Percentiles rank a stretch among this genome's conserved stretches.
Evolutionary conservation across 2,113 vertebrate species (phyloP).

Genomic region (Pheucticus melanocephalus): DNA sequence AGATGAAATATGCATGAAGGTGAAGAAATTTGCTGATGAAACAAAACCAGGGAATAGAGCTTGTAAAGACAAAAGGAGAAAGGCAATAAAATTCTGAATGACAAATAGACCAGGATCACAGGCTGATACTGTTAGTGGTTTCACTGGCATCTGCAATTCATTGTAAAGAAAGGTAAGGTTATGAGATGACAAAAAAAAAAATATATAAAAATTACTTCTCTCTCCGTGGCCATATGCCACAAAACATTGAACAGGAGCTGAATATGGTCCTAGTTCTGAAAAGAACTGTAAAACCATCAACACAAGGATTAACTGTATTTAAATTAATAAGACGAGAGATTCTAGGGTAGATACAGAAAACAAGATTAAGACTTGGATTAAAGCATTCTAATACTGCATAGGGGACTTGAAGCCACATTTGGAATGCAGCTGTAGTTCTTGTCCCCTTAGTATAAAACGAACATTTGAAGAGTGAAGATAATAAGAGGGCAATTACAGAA

Average conservation of each 20-base stretch:
- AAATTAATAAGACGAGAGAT: neutral
- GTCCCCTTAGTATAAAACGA: neutral
- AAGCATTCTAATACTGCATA: neutral
- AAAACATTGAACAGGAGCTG: neutral
- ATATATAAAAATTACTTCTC: neutral
- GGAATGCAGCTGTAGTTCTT: neutral
- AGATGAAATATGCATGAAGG: conserved; percentile 68
- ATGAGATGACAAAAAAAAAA: neutral
- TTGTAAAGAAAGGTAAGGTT: conserved; percentile 29
- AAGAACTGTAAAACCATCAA: neutral
- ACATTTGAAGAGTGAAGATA: neutral
- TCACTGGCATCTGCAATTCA: conserved; percentile 40
- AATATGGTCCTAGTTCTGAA: neutral
- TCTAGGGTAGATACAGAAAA: neutral
- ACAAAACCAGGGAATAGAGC: conserved; percentile 45
- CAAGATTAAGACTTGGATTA: neutral
- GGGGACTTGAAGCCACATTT: neutral
- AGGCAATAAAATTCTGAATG: conserved; percentile 61
- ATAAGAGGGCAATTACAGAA: neutral
- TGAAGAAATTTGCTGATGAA: conserved; percentile 68
- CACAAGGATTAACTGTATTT: conserved; percentile 9
- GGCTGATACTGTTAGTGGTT: conserved; percentile 33
- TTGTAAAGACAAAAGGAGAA: conserved; percentile 48
- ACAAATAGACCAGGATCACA: conserved; percentile 51
- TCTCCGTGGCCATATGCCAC: neutral